phyloP scores from a whole-genome alignment of 1,140 invertebrate species.

The Heliconius congener region DNA sequence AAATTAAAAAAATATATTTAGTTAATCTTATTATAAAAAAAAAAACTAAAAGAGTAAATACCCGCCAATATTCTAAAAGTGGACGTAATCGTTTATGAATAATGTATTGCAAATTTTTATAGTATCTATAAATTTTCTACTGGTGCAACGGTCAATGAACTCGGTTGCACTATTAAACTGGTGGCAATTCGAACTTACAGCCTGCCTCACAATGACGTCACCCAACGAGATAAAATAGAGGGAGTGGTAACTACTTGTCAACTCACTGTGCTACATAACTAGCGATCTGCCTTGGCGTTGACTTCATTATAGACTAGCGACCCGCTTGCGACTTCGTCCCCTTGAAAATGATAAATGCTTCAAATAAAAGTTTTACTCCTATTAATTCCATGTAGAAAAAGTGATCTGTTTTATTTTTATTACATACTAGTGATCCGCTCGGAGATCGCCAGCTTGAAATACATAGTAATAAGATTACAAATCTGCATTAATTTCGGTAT shows the following conservation, averaged over 20 bases:
- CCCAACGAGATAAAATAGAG: background rate
- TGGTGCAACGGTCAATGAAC: constrained; percentile 8
- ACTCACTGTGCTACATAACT: background rate
- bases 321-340: no score
- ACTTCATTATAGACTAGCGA: background rate
- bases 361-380: no score
- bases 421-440: no score
- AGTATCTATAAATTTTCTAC: background rate
- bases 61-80: background rate
- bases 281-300: background rate
- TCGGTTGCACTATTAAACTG: constrained; percentile 5
- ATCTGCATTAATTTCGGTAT: no score
- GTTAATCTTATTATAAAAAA: background rate
- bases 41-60: background rate
- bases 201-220: background rate
- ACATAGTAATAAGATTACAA: no score
- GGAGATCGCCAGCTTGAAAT: no score
- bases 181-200: constrained; percentile 11
- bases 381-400: no score
- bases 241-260: constrained; percentile 7
- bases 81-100: background rate
- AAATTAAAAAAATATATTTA: background rate
- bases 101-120: background rate
- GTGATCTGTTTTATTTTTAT: no score
- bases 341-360: no score